Evolutionary conservation across 2,888 invertebrate species (phyloP), one percentile per base, ranked within the genome.

Genomic region (Bembecia ichneumoniformis): DNA sequence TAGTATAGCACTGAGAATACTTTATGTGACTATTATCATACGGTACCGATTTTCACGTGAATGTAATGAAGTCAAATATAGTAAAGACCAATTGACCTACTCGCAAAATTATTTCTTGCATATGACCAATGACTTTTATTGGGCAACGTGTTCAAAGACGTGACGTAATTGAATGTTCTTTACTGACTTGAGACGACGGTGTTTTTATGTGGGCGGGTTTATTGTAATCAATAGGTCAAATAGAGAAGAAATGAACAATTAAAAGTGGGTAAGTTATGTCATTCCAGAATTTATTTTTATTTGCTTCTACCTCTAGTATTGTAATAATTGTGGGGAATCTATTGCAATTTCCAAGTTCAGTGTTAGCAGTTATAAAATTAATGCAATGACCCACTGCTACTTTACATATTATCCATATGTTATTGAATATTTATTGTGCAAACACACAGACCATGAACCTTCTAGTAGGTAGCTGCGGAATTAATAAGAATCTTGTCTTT

Each of bases 41-140:
- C 7, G 5, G 7, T 28, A 9, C 9, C 28, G 28, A 28, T 28
- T 28, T 28, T 28, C 28, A 28, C 7, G 28, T 28, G 28, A 28
- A 28, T 28, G 28, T 9, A 28, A 28, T 40, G 14, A 40, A 40
- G 40, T 13, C 40, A 14, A 40, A 40, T 40, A 43, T 63, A 50
- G 51, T 52, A 52, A 47, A 28, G 57, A 60, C 55, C 57, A 57
- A 58, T 59, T 73, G 72, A 67, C 73, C 69, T 67, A 72, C 64
- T 68, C 69, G 11, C 44, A 7, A 40, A 51, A 59, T 65, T 63
- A 66, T 64, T 57, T 58, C 60, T 62, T 64, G 62, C 11, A 40
- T 16, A 56, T 64, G 60, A 62, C 66, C 65, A 63, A 64, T 68
- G 69, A 68, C 64, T 66, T 17, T 16, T 62, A 68, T 71, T 71